phyloP scores from a whole-genome alignment of 2,888 invertebrate species.

The Carterocephalus palaemon region DNA sequence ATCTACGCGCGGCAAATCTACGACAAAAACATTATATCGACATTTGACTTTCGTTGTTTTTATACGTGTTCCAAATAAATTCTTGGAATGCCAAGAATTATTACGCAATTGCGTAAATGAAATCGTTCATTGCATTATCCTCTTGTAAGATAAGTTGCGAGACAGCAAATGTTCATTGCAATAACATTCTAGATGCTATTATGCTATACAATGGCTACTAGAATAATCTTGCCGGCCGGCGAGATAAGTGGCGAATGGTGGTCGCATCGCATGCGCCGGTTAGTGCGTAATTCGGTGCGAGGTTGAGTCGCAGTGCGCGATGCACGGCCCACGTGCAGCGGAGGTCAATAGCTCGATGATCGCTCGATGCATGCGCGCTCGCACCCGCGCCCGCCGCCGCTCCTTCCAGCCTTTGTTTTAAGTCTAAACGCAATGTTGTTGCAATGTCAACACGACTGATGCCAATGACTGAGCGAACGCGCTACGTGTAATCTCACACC shows the following conservation, averaged over 20 bases:
- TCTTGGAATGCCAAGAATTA: slow-evolving; percentile 2
- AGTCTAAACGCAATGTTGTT: slow-evolving; percentile 35
- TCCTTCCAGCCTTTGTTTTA: slow-evolving; percentile 40
- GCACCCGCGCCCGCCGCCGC: slow-evolving; percentile 32
- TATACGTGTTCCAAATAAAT: slow-evolving; percentile 1
- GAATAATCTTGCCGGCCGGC: slow-evolving; percentile 34
- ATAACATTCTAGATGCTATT: slow-evolving; percentile 19
- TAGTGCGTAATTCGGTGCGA: slow-evolving; percentile 27
- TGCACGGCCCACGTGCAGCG: slow-evolving; percentile 49
- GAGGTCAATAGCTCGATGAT: slow-evolving; percentile 64
- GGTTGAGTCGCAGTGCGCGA: slow-evolving; percentile 35
- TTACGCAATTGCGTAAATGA: slow-evolving; percentile 8
- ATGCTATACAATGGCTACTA: slow-evolving; percentile 25
- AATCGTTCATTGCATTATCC: slow-evolving; percentile 4
- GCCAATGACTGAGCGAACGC: slow-evolving; percentile 30
- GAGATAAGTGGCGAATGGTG: slow-evolving; percentile 25
- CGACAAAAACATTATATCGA: slow-evolving; percentile 5
- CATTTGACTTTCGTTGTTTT: neutral
- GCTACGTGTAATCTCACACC: slow-evolving; percentile 24
- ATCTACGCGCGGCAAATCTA: too few relatives aligned
- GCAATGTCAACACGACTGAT: slow-evolving; percentile 33
- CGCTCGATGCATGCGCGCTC: slow-evolving; percentile 49
- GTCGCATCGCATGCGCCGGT: slow-evolving; percentile 18
- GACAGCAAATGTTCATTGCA: slow-evolving; percentile 25
- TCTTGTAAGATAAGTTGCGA: slow-evolving; percentile 11